Conservation (phyloP, 2,888 invertebrate genomes). For the Pantelozetes paolii region DNA sequence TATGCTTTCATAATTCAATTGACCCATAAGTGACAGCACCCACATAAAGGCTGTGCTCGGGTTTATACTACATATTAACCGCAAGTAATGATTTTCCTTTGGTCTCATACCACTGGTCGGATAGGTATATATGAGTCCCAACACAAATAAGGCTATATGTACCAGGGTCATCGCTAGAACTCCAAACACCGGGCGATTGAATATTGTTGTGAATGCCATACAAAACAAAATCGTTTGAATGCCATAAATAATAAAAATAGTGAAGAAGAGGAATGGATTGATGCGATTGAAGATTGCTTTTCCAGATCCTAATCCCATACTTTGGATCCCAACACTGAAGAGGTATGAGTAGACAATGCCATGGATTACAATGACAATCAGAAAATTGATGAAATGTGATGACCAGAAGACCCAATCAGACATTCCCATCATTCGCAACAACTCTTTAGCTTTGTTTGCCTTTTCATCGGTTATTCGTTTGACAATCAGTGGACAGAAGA, state of each 20-base stretch:
- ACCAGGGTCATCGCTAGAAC: not conserved
- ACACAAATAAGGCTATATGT: not conserved
- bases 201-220: conserved; percentile 45
- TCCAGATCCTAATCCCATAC: too few species aligned
- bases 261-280: conserved; percentile 39
- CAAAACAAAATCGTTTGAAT: conserved; percentile 43
- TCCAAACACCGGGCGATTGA: conserved; percentile 37
- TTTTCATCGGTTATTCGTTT: conserved; percentile 46
- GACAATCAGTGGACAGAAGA: conserved; percentile 44
- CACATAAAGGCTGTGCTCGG: too few species aligned
- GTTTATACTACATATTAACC: too few species aligned
- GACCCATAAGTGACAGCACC: too few species aligned
- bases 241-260: conserved; percentile 40
- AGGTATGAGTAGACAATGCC: conserved; percentile 31
- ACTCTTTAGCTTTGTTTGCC: conserved; percentile 44
- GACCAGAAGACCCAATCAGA: conserved; percentile 46
- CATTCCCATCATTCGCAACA: conserved; percentile 48
- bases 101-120: not conserved
- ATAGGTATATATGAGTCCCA: not conserved
- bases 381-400: conserved; percentile 44
- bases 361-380: conserved; percentile 42
- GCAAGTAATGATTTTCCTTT: too few species aligned
- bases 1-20: too few species aligned
- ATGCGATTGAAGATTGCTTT: conserved; percentile 23
- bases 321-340: not conserved